Percentiles rank a stretch among this genome's conserved stretches.
These are phyloP conservation scores for Hydrotaea cyrtoneurina DNA, from an alignment of 2,888 invertebrate species.

Conservation along the genomic window DNA sequence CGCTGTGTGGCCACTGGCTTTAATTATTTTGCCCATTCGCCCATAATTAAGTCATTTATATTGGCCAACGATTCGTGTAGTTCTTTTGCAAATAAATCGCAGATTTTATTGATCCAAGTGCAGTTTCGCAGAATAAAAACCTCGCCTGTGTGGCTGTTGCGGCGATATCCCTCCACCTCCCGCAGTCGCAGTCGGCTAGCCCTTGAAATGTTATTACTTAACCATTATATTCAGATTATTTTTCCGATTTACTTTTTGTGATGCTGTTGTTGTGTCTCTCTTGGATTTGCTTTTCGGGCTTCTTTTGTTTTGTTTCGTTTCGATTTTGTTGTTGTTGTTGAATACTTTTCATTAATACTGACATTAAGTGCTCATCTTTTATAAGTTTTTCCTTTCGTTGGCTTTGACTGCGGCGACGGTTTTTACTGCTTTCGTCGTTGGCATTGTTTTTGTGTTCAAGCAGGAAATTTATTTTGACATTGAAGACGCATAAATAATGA, in stretches of 20 bases:
- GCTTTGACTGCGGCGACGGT: not conserved
- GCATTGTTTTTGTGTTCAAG: constrained; percentile 67
- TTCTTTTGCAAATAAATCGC: not conserved
- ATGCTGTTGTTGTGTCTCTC: constrained; percentile 3
- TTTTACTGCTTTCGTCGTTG: constrained; percentile 41
- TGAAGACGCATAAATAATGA: constrained; percentile 75
- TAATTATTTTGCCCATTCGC: not conserved
- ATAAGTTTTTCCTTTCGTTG: constrained; percentile 14
- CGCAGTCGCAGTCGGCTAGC: not conserved
- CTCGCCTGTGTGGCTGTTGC: not conserved
- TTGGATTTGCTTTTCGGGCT: not conserved
- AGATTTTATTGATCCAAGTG: constrained; percentile 8
- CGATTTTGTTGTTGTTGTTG: not conserved
- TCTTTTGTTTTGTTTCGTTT: too few species aligned
- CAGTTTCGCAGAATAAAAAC: not conserved
- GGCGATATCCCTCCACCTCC: not conserved
- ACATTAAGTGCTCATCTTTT: constrained; percentile 58
- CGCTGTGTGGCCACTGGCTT: too few species aligned
- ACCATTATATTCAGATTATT: constrained; percentile 37
- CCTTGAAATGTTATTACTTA: not conserved
- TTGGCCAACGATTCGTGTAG: constrained; percentile 20
- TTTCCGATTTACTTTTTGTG: constrained; percentile 11
- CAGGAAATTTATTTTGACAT: constrained; percentile 73
- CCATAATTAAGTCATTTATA: constrained; percentile 25
- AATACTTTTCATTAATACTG: constrained; percentile 55